phyloP scores from a whole-genome alignment of 2,797 vertebrate species.

The Epinephelus awoara region DNA sequence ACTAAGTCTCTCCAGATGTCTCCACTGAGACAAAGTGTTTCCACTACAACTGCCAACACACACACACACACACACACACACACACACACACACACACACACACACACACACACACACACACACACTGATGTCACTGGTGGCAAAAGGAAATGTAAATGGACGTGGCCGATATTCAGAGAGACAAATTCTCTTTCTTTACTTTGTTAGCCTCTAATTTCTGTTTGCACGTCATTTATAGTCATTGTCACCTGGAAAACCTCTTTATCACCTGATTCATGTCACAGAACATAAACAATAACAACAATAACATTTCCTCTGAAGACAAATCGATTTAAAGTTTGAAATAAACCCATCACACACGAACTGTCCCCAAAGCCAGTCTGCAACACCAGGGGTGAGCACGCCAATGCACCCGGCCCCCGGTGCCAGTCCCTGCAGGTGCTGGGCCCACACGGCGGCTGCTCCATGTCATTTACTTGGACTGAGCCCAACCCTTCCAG shows the following conservation, averaged over 20 bases:
- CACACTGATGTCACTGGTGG: slow-evolving; percentile 45
- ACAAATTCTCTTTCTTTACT: background rate
- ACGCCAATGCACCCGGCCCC: too few species aligned
- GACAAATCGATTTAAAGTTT: too few species aligned
- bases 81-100: slow-evolving; percentile 5
- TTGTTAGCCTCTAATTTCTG: background rate
- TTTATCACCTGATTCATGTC: background rate
- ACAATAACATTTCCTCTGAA: too few species aligned
- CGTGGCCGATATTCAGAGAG: background rate
- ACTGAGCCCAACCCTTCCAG: too few species aligned
- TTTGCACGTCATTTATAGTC: background rate
- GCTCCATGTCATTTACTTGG: too few species aligned
- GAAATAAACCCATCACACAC: too few species aligned
- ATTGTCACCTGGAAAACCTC: background rate
- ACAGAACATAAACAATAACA: background rate
- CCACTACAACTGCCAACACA: slow-evolving; percentile 52
- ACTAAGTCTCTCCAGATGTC: slow-evolving; percentile 68
- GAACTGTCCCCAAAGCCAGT: too few species aligned
- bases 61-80: slow-evolving; percentile 10
- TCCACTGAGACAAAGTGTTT: slow-evolving; percentile 58
- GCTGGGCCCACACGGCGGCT: too few species aligned
- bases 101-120: slow-evolving; percentile 8
- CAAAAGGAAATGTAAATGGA: slow-evolving; percentile 21
- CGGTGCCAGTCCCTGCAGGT: too few species aligned
- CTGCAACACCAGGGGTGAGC: too few species aligned